These are phyloP conservation scores for Piscicola geometra DNA, from an alignment of 2,888 invertebrate species.

Conservation along the genomic window DNA sequence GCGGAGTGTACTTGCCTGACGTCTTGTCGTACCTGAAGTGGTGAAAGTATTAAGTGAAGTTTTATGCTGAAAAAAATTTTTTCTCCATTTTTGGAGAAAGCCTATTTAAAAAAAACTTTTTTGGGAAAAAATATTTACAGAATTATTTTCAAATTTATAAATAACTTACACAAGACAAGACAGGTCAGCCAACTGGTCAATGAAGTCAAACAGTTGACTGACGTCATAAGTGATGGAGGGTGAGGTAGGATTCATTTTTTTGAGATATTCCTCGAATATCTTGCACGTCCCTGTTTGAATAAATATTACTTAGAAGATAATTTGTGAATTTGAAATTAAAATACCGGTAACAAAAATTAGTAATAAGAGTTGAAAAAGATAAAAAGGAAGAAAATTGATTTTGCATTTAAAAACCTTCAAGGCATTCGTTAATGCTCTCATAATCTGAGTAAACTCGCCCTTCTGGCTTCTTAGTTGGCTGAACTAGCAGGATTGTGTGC, in stretches of 20 bases:
- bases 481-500: conserved; percentile 91
- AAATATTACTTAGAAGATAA: background rate
- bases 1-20: conserved; percentile 91
- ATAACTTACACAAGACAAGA: conserved; percentile 79
- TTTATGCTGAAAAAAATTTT: too few species aligned
- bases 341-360: background rate
- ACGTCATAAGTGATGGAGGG: conserved; percentile 98
- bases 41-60: too few species aligned
- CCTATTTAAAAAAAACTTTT: background rate
- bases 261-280: conserved; percentile 96
- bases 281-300: conserved; percentile 75
- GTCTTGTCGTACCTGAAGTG: conserved; percentile 71
- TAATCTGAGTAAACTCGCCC: conserved; percentile 96
- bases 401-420: conserved; percentile 69
- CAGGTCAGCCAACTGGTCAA: conserved; percentile 89
- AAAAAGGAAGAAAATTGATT: conserved; percentile 12
- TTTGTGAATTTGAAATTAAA: background rate
- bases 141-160: background rate
- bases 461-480: conserved; percentile 85
- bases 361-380: conserved; percentile 1
- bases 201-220: conserved; percentile 92
- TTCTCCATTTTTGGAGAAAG: background rate
- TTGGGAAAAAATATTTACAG: too few species aligned
- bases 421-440: conserved; percentile 92
- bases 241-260: conserved; percentile 86